Evolutionary conservation across 2,113 vertebrate genomes (phyloP).

Genomic region (Connochaetes taurinus): DNA sequence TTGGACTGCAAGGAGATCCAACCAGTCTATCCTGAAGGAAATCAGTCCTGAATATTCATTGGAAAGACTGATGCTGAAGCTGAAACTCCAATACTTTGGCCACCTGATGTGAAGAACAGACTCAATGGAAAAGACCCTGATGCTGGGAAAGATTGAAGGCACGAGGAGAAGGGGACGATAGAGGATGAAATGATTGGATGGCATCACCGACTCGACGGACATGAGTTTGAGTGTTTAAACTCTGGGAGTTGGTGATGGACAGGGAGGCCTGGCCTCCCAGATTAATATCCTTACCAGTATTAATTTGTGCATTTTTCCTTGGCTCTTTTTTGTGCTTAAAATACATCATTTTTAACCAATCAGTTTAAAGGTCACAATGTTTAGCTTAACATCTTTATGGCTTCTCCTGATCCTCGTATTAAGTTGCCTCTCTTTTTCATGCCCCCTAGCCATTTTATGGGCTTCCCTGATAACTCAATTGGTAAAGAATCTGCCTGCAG

Average conservation of each 20-base stretch:
- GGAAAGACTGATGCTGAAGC: background rate
- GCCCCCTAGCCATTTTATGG: background rate
- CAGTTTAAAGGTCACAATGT: background rate
- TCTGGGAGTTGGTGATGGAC: background rate
- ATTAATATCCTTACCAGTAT: background rate
- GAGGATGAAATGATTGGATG: background rate
- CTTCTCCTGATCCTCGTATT: background rate
- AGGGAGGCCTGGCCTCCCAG: background rate
- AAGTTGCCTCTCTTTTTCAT: background rate
- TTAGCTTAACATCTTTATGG: background rate
- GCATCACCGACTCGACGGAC: fast-evolving
- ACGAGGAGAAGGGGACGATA: background rate
- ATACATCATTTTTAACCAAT: background rate
- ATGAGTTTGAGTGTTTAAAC: background rate
- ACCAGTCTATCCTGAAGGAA: background rate
- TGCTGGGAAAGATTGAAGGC: background rate
- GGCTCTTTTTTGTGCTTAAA: background rate
- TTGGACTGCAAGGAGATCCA: background rate
- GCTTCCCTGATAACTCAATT: background rate
- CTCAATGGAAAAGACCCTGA: background rate
- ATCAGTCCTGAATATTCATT: background rate
- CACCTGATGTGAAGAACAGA: background rate
- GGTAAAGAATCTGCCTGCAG: background rate
- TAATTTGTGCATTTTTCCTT: background rate
- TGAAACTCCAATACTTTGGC: background rate